Percentiles rank a stretch among this genome's conserved stretches.
Evolutionary conservation across 2,797 vertebrate species (phyloP).

Genomic region (Poecilia picta): DNA sequence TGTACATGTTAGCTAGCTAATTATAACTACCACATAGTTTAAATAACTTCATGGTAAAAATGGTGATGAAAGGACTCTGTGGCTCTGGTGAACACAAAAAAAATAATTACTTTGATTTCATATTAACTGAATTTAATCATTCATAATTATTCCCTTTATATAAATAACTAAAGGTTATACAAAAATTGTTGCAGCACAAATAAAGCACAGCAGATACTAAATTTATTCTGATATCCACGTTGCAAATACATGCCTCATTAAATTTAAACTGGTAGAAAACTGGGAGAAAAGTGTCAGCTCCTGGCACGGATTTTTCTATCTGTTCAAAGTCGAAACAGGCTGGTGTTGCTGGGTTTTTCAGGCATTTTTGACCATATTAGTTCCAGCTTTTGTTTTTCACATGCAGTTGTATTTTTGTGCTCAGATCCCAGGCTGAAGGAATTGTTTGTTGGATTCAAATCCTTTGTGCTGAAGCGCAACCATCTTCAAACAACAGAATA

Average conservation of each 20-base stretch:
- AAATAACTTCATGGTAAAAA: not conserved
- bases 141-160: not conserved
- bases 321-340: not conserved
- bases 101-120: not conserved
- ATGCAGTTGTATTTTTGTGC: not conserved
- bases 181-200: not conserved
- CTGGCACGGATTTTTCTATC: not conserved
- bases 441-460: not conserved
- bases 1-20: not conserved
- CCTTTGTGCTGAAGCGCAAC: conserved; percentile 5
- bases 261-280: not conserved
- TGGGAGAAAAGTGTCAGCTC: not conserved
- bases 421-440: not conserved
- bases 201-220: not conserved
- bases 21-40: not conserved
- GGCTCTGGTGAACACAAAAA: not conserved
- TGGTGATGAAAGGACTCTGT: not conserved
- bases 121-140: not conserved
- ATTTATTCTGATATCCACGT: not conserved
- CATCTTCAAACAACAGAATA: conserved; percentile 2
- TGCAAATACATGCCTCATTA: not conserved
- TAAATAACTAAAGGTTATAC: not conserved
- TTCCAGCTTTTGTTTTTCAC: not conserved
- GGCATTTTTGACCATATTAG: not conserved
- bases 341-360: not conserved